Base-by-base conservation (phyloP, 2,797 vertebrate species). In the Phylloscopus collybita region DNA sequence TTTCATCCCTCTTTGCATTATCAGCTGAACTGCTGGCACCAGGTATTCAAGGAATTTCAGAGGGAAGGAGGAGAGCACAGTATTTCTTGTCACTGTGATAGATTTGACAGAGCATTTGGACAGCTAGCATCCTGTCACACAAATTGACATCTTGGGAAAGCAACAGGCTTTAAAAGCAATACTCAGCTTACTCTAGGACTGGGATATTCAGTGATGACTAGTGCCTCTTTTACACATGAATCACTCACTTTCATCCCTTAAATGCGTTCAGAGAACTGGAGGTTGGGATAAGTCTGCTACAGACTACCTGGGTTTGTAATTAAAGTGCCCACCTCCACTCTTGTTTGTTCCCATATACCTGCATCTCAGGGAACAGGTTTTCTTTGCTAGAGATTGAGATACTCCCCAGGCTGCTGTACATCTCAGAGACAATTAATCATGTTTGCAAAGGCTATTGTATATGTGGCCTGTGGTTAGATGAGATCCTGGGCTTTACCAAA, bases 1-100 rank as follows among this genome's bases (percentile, higher is more conserved):
- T 92, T 94, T 96, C 75, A 91, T 92, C 74, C 54, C 40, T 50
- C 80, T 86, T 60, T 71, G 76, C 80, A 51, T 90, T 93, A 95
- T 93, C 93, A 91, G 66, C 83, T 94, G 94, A 93, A 90, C 87
- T 70, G 66, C 92, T 92, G 79, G 90, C 92, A 95, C 64, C 60
- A 75, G 76, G 60, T 93, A 95, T 91, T 95, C 73, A 90, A 94
- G 73, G 80, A 95, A 91, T 95, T 95, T 93, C 70, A 86, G 84
- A 42, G 19, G 27, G 27, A 93, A 83, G 70, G 80, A 89, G 66
- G 34, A 88, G 36, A 91, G 76, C 51, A 71, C 75, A 73, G 57
- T 91, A 93, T 89, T 92, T 96, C 86, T 89, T 93, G 86, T 89
- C 90, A 95, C 53, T 30, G 9, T 83, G 89, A 90, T 18, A 74